Base-by-base conservation (phyloP, 1,140 invertebrate genomes). In the Onthophagus taurus region DNA sequence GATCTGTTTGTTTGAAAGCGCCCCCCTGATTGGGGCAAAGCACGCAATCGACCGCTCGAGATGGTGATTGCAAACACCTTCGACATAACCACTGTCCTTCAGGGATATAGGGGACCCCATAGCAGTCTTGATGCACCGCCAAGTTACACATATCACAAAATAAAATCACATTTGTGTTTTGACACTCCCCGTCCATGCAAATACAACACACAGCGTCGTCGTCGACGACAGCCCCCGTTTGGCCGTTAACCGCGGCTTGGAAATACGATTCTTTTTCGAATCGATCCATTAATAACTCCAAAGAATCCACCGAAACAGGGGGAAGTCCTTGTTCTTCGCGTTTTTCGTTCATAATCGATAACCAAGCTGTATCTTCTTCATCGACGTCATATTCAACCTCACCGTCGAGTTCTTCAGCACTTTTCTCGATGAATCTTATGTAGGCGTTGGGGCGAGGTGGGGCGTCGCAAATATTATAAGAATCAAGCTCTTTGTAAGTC, bases 121-220 rank as follows among this genome's bases (percentile, higher is more conserved):
- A 99, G 63, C 96, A 99, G 68, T 99, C 96, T 67, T 98, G 95
- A 71, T 98, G 94, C 13, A 99, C 95, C 13, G 95, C 92, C 19
- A 99, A 70, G 70, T 99, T 98, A 67, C 95, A 99, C 92, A 98
- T 97, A 70, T 99, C 96, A 72, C 96, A 99, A 67, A 99, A 99
- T 21, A 99, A 72, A 46, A 79, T 78, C 23, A 89, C 86, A 66
- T 97, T 97, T 46, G 88, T 90, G 63, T 97, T 97, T 59, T 94
- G 86, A 68, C 94, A 98, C 62, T 98, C 94, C 8, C 95, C 95
- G 56, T 88, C 84, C 77, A 86, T 83, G 53, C 85, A 89, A 53
- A 99, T 97, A 59, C 89, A 96, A 64, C 96, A 99, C 1, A 98
- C 93, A 9, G 94, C 94, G 74, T 98, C 94, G 60, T 97, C 93